Conservation (phyloP, 1,140 invertebrate species). For the Sycophaga agraensis region DNA sequence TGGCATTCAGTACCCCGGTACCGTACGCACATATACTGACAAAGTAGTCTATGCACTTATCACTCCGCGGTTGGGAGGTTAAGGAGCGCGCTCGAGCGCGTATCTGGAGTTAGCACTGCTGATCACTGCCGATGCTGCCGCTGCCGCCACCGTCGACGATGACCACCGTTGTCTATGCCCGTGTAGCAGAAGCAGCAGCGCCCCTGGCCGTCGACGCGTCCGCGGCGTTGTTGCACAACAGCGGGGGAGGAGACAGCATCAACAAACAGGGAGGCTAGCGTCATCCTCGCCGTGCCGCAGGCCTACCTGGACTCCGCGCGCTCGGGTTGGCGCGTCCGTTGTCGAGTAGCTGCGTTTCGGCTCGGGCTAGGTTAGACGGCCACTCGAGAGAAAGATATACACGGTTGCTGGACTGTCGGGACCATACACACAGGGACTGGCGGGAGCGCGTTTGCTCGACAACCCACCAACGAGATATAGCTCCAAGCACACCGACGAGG, state of each 20-base stretch:
- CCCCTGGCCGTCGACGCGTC: neutral
- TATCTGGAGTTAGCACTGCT: neutral
- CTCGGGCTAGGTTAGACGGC: neutral
- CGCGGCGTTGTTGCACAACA: conserved; percentile 2
- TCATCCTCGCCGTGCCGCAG: neutral
- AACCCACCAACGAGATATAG: too few relatives aligned
- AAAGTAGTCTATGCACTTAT: too few relatives aligned
- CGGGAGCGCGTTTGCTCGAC: too few relatives aligned
- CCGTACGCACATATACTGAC: too few relatives aligned
- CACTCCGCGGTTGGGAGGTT: too few relatives aligned
- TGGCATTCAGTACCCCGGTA: too few relatives aligned
- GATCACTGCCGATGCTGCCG: too few relatives aligned
- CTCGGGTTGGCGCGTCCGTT: neutral
- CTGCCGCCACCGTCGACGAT: neutral
- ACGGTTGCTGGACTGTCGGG: too few relatives aligned
- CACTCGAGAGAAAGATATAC: too few relatives aligned
- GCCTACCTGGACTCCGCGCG: neutral
- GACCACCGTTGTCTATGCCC: neutral
- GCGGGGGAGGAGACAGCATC: neutral
- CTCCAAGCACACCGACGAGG: too few relatives aligned
- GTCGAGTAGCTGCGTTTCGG: too few relatives aligned
- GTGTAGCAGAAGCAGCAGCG: neutral
- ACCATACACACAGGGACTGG: too few relatives aligned
- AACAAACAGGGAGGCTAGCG: neutral
- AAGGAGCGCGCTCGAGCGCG: neutral